A percentile compares a stretch with the other conserved stretches of the same genome.
phyloP scores from a whole-genome alignment of 2,113 vertebrate genomes.

The Chionis minor region DNA sequence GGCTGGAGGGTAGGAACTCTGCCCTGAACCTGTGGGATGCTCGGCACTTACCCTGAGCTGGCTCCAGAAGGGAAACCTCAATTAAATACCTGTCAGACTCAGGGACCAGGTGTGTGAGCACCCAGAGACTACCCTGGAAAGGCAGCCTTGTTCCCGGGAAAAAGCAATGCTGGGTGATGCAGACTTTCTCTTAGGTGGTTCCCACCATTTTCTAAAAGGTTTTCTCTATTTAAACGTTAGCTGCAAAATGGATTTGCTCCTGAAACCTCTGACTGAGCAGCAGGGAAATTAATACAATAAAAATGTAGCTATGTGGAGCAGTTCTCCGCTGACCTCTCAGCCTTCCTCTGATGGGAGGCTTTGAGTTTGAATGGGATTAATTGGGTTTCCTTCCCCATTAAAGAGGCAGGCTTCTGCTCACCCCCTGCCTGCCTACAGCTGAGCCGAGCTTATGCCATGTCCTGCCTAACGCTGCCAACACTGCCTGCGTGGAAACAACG shows the following conservation, averaged over 20 bases:
- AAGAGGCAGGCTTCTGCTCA: not conserved
- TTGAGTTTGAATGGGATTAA: slow-evolving; percentile 27
- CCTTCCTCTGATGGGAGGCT: not conserved
- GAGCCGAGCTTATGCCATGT: not conserved
- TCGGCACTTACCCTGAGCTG: not conserved
- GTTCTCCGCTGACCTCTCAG: not conserved
- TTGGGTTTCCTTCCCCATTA: not conserved
- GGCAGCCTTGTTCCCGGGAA: not conserved
- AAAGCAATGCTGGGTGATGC: not conserved
- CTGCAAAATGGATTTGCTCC: slow-evolving; percentile 2
- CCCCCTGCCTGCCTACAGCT: accelerated
- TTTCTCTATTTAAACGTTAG: not conserved
- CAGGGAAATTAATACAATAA: not conserved
- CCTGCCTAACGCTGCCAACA: not conserved
- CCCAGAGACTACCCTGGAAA: not conserved
- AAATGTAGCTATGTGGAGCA: not conserved
- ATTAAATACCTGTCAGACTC: not conserved
- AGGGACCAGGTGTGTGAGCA: not conserved
- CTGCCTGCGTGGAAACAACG: not conserved
- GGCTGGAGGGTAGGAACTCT: not conserved
- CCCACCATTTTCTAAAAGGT: not conserved
- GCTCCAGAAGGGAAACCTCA: not conserved
- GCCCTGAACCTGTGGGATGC: accelerated
- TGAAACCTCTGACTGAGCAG: not conserved
- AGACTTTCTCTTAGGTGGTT: not conserved